Percentiles rank a stretch among this genome's conserved stretches.
phyloP scores from a whole-genome alignment of 2,888 invertebrate species.

The Amphipoea oculea region DNA sequence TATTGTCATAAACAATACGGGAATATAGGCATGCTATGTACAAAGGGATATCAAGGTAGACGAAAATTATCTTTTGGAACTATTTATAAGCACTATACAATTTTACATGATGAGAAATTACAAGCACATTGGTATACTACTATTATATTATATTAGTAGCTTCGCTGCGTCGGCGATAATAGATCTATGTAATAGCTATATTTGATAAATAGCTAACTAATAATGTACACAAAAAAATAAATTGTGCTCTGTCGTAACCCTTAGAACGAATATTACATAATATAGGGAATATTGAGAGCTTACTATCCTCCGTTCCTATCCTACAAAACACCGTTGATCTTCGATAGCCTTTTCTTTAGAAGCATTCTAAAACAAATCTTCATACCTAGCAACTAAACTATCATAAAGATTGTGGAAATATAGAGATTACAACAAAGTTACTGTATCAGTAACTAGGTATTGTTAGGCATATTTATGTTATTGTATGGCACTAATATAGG shows the following conservation, averaged over 20 bases:
- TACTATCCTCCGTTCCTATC: slow-evolving; percentile 50
- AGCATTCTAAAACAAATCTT: slow-evolving; percentile 64
- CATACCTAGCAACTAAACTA: slow-evolving; percentile 64
- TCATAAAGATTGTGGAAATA: slow-evolving; percentile 49
- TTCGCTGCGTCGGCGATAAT: slow-evolving; percentile 61
- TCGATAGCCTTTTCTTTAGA: slow-evolving; percentile 44
- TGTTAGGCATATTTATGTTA: slow-evolving; percentile 50
- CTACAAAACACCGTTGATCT: slow-evolving; percentile 53
- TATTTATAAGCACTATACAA: slow-evolving; percentile 89
- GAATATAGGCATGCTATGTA: slow-evolving; percentile 85
- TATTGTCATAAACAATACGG: slow-evolving; percentile 86
- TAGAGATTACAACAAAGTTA: slow-evolving; percentile 50
- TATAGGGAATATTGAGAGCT: slow-evolving; percentile 59
- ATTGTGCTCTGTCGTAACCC: slow-evolving; percentile 72
- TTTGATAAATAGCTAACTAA: slow-evolving; percentile 75
- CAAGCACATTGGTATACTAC: slow-evolving; percentile 78
- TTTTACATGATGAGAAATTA: slow-evolving; percentile 83
- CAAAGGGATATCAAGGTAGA: slow-evolving; percentile 79
- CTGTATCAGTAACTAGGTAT: slow-evolving; percentile 53
- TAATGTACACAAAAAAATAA: slow-evolving; percentile 75
- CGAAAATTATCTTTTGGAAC: slow-evolving; percentile 74
- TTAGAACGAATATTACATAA: slow-evolving; percentile 60
- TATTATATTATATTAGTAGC: slow-evolving; percentile 64
- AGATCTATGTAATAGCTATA: slow-evolving; percentile 62
- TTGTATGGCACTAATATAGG: slow-evolving; percentile 65